Evolutionary conservation across 2,113 vertebrate species (phyloP), one percentile per base, ranked within the genome.

Genomic region (Anser brachyrhynchus): DNA sequence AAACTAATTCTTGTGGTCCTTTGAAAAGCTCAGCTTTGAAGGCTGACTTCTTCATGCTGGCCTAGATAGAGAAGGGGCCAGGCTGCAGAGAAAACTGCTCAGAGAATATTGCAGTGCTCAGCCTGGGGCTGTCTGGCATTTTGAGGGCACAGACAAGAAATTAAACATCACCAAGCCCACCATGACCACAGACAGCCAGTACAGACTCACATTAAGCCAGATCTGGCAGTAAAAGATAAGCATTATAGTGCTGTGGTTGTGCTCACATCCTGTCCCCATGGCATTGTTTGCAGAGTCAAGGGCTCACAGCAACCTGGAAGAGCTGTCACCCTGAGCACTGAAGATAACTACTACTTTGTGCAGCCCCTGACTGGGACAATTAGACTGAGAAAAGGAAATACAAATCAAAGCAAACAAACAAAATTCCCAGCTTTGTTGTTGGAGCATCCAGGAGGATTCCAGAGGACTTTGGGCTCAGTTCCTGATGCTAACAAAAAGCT

Each of bases 21-120:
- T 94, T 95, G 92, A 91, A 96, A 93, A 93, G 72, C 77, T 94
- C 58, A 25, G 86, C 92, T 96, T 95, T 96, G 87, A 94, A 94
- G 92, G 61, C 41, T 62, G 66, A 82, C 49, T 93, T 89, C 70
- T 89, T 85, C 93, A 57, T 33, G 74, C 80, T 92, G 91, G 80
- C 87, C 86, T 87, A 55, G 74, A 93, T 46, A 87, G 76, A 59
- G 93, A 88, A 69, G 79, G 78, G 80, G 77, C 86, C 84, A 82
- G 81, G 23, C 83, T 81, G 86, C 61, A 75, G 92, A 94, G 62
- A 31, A n/a, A 65, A 64, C 41, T 21, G 80, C 77, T 76, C 9
- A 54, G 87, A 61, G 62, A 87, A 76, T 66, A 90, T 74, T 77
- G 46, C 74, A 74, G 5, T 39, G 62, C 70, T 79, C 66, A 82